Conservation (phyloP, 2,113 vertebrate species). For the Acanthochromis polyacanthus region DNA sequence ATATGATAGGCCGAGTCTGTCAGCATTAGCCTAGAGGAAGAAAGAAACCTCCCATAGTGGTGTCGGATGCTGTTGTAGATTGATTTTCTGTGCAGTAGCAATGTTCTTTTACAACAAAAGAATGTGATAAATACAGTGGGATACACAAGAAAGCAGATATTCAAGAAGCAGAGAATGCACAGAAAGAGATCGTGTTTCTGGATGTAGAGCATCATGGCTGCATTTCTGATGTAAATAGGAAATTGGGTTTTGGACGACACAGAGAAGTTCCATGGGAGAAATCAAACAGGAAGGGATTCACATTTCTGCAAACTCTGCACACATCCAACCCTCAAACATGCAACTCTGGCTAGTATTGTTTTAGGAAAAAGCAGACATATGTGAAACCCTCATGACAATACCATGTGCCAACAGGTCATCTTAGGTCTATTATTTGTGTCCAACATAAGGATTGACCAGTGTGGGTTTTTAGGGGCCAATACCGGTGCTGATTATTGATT, state of each 20-base stretch:
- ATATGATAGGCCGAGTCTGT: slow-evolving; percentile 9
- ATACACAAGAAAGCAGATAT: neutral
- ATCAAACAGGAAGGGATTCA: neutral
- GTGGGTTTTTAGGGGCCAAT: no score
- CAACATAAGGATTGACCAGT: no score
- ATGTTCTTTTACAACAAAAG: slow-evolving; percentile 6
- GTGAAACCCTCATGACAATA: no score
- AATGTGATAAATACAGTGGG: slow-evolving; percentile 1
- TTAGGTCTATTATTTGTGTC: no score
- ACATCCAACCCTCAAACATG: neutral
- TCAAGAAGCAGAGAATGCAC: slow-evolving; percentile 3
- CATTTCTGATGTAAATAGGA: slow-evolving; percentile 28
- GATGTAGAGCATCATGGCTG: neutral
- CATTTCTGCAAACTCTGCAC: neutral
- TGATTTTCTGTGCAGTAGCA: slow-evolving; percentile 15
- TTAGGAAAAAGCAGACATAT: no score
- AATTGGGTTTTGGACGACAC: neutral
- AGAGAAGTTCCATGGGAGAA: neutral
- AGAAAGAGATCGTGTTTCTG: slow-evolving; percentile 15
- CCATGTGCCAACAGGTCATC: no score
- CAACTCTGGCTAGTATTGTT: no score
- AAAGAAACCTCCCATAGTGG: neutral
- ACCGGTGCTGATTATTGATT: no score
- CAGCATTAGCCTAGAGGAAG: neutral
- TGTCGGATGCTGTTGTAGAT: neutral